Conservation (phyloP, 2,888 invertebrate genomes). For the Idaea straminata region DNA sequence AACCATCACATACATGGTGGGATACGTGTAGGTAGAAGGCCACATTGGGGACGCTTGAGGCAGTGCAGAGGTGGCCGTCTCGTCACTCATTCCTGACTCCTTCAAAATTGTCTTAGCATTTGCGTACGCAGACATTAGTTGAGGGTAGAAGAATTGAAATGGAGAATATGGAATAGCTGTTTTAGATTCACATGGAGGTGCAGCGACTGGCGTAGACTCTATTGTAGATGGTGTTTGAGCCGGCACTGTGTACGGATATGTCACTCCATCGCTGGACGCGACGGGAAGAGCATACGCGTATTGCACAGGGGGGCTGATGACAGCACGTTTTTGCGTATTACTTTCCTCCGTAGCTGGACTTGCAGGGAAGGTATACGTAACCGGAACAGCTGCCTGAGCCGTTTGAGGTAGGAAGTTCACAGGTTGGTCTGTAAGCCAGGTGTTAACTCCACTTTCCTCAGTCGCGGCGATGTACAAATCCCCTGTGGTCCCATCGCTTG, state of each 20-base stretch:
- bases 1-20: slow-evolving; percentile 63
- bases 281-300: slow-evolving; percentile 56
- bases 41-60: slow-evolving; percentile 48
- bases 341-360: slow-evolving; percentile 45
- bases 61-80: slow-evolving; percentile 38
- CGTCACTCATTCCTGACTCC: slow-evolving; percentile 51
- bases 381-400: slow-evolving; percentile 28
- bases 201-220: slow-evolving; percentile 30
- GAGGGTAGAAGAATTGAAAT: slow-evolving; percentile 62
- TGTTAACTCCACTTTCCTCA: slow-evolving; percentile 61
- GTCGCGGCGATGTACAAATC: slow-evolving; percentile 72
- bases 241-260: slow-evolving; percentile 51
- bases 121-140: slow-evolving; percentile 61
- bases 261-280: slow-evolving; percentile 33
- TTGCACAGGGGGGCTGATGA: slow-evolving; percentile 48
- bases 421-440: slow-evolving; percentile 67
- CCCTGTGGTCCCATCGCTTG: slow-evolving; percentile 64
- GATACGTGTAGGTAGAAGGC: slow-evolving; percentile 56
- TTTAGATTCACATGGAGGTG: slow-evolving; percentile 32
- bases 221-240: slow-evolving; percentile 29
- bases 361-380: slow-evolving; percentile 14
- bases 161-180: slow-evolving; percentile 46
- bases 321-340: slow-evolving; percentile 52
- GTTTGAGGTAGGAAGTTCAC: slow-evolving; percentile 55
- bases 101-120: slow-evolving; percentile 55